Conservation (phyloP, 2,888 invertebrate genomes). For the Noctua fimbriata region DNA sequence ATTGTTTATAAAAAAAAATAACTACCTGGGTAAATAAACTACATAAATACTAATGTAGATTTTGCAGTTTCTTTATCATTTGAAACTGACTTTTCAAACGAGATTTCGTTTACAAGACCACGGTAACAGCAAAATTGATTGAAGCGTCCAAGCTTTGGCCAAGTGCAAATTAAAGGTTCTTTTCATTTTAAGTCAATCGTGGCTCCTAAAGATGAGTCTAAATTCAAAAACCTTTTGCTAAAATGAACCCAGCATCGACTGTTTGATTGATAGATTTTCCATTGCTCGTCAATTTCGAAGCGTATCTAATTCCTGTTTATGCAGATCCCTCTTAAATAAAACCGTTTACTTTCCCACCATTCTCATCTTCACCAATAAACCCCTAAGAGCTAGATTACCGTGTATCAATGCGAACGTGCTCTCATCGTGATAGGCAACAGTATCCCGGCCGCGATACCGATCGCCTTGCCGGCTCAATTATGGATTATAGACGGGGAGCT, state of each 20-base stretch:
- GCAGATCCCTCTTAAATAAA: not conserved
- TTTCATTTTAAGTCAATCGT: not conserved
- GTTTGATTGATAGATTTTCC: not conserved
- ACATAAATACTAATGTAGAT: not conserved
- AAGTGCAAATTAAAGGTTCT: not conserved
- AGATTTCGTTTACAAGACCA: not conserved
- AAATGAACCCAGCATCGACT: not conserved
- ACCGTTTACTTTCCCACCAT: not conserved
- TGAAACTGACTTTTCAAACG: not conserved
- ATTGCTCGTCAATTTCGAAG: not conserved
- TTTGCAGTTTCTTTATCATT: not conserved
- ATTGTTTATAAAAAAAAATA: not conserved
- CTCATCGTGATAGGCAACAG: slow-evolving; percentile 61
- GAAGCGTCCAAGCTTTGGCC: too few relatives aligned
- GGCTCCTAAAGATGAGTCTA: not conserved
- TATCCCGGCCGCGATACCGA: slow-evolving; percentile 60
- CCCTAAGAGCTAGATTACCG: slow-evolving; percentile 3
- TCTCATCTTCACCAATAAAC: not conserved
- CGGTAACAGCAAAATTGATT: not conserved
- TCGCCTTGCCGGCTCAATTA: slow-evolving; percentile 58
- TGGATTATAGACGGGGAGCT: slow-evolving; percentile 58
- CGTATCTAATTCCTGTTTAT: not conserved
- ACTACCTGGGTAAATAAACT: not conserved
- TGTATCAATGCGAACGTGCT: slow-evolving; percentile 40
- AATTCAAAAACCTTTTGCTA: not conserved